Base-by-base conservation (phyloP, 2,113 vertebrate species). In the Ceratotherium simum region DNA sequence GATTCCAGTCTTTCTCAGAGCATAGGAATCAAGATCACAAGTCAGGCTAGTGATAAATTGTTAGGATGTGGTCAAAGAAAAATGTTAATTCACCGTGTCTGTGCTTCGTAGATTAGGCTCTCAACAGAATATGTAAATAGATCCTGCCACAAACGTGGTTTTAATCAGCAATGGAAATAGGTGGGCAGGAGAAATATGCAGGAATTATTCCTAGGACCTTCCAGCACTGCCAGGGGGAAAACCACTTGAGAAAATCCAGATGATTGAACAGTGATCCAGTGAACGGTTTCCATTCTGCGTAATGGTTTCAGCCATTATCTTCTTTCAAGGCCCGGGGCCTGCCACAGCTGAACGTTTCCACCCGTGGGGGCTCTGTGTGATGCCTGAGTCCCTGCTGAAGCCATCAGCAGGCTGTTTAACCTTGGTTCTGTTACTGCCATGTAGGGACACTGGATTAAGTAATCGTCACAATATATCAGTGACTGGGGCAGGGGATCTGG, bases 31-130 rank as follows among this genome's bases (percentile, higher is more conserved):
- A 76, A 84, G 33, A 95, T 96, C 92, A 90, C 87, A 96, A 96
- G 95, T 65, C 18, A 23, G 70, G 69, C 46, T 54, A 72, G 73
- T 69, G 85, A 86, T 91, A 80, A 83, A 93, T 70, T 36, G 78
- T 93, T n/a, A 81, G 95, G 95, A 92, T 97, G 86, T 96, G 92
- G 93, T 95, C 90, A 96, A 88, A 93, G 90, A 96, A 62, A 91
- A 88, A 93, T 56, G 58, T 42, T 73, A 78, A 90, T 82, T 96
- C 64, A 60, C 83, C 36, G 25, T 58, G 67, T 72, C 90, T 94
- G 75, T 0, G 20, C 67, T 96, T 91, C 94, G 92, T 78, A 85
- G 96, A 81, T 96, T 88, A 90, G 76, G 27, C 79, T 90, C 29
- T 36, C 70, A n/a, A 25, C 11, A 36, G 58, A n/a, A 80, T 72